Evolutionary conservation across 2,888 invertebrate genomes (phyloP), one percentile per base, ranked within the genome.

Genomic region (Euphydryas editha): DNA sequence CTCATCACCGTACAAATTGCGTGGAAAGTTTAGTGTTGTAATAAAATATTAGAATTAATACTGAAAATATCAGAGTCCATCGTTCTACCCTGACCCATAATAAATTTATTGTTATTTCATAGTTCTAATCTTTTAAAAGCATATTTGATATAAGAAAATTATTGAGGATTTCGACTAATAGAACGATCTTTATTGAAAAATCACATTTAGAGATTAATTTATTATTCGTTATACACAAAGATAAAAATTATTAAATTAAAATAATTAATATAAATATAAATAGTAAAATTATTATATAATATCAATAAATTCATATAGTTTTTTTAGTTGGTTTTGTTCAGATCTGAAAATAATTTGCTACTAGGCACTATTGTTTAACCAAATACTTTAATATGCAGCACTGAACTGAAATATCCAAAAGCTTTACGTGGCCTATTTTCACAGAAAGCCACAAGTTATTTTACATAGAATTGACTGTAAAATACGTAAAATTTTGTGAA

Each of bases 391-490:
- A 54, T 54, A 54, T 54, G 54, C 54, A 54, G 36, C 49, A 54
- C 49, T 49, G 24, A 56, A 57, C 57, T 57, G 21, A 49, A 63
- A 63, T 49, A 63, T 49, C 58, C 49, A 20, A 8, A 24, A 58
- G 58, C 63, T 51, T 57, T 56, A 56, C 18, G 30, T 46, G 56
- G 37, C 57, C 62, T 58, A 57, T 24, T 47, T 49, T 24, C 39
- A n/a, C 57, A 42, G 21, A 57, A 57, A 20, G 21, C 57, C 42
- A 39, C 57, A 39, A 57, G 57, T 57, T 57, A 57, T 3, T 57
- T 39, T 39, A 20, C 20, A 42, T 42, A 21, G 15, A 57, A 2
- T 39, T 57, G 17, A 42, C 21, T 57, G n/a, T n/a, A 4, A 42
- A 57, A 42, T 57, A 54, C 10, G 30, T 36, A n/a, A 54, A 30